Evolutionary conservation across 2,113 vertebrate genomes (phyloP).

Genomic region (Acanthochromis polyacanthus): DNA sequence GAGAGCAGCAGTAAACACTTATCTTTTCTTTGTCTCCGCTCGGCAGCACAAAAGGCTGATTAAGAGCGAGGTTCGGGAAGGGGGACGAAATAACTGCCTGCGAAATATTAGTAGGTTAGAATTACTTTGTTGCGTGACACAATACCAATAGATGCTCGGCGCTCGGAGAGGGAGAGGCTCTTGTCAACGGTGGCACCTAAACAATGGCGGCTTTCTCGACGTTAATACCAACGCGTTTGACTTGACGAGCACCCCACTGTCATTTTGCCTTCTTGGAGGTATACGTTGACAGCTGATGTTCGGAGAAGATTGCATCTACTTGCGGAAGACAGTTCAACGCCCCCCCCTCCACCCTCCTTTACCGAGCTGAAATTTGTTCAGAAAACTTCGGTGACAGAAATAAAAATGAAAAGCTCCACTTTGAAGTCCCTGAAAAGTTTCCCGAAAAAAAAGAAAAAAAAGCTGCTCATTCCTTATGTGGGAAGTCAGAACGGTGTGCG

Average conservation of each 20-base stretch:
- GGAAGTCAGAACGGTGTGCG: conserved; percentile 86
- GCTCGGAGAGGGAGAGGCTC: conserved; percentile 72
- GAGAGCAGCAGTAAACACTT: conserved; percentile 82
- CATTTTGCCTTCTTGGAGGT: conserved; percentile 75
- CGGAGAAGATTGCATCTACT: conserved; percentile 59
- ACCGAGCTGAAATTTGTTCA: conserved; percentile 44
- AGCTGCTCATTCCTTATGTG: conserved; percentile 45
- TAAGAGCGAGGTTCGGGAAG: conserved; percentile 74
- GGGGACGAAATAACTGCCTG: conserved; percentile 77
- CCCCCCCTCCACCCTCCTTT: conserved; percentile 25
- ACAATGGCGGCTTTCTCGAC: conserved; percentile 83
- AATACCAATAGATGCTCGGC: conserved; percentile 76
- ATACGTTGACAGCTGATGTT: conserved; percentile 75
- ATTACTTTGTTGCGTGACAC: conserved; percentile 83
- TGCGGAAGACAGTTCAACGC: conserved; percentile 73
- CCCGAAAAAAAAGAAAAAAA: background rate
- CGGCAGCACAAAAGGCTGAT: conserved; percentile 84
- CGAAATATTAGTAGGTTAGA: conserved; percentile 85
- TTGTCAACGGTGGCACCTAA: conserved; percentile 84
- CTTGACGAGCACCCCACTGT: conserved; percentile 78
- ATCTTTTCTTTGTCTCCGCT: conserved; percentile 80
- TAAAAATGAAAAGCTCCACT: conserved; percentile 47
- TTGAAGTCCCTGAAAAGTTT: conserved; percentile 45
- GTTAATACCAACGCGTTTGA: conserved; percentile 68
- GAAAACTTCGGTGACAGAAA: conserved; percentile 47